A percentile compares a stretch with the other conserved stretches of the same genome.
Conservation (phyloP, 2,888 invertebrate genomes). For the Ametastegia equiseti region DNA sequence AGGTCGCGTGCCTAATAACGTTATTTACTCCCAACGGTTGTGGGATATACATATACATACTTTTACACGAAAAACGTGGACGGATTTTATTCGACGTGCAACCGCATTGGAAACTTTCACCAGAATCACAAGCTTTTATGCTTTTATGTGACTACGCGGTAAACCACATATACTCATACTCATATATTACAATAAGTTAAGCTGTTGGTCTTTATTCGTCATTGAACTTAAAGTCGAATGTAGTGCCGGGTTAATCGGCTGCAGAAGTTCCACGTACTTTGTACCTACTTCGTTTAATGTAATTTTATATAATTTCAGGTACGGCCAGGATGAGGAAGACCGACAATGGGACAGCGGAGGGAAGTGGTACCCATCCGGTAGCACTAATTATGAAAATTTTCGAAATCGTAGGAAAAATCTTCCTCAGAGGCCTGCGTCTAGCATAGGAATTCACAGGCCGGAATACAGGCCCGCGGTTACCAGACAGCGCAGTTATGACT, state of each 20-base stretch:
- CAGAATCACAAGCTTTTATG: background rate
- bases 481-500: constrained; percentile 72
- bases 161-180: background rate
- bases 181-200: too few species aligned
- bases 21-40: constrained; percentile 13
- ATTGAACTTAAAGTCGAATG: background rate
- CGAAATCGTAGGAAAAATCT: constrained; percentile 70
- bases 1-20: constrained; percentile 13
- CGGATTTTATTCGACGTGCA: background rate
- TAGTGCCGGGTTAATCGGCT: background rate
- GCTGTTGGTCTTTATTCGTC: background rate
- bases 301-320: constrained; percentile 69
- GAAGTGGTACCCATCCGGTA: constrained; percentile 71
- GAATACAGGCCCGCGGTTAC: constrained; percentile 69
- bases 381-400: constrained; percentile 71
- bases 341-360: constrained; percentile 87
- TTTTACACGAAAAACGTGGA: background rate
- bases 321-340: constrained; percentile 83
- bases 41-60: background rate
- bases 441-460: constrained; percentile 70
- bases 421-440: constrained; percentile 72
- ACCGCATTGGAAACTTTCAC: background rate
- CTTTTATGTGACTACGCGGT: background rate
- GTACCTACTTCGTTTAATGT: background rate
- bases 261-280: background rate